Conservation (phyloP, 2,113 vertebrate genomes). For the Platanista minor region DNA sequence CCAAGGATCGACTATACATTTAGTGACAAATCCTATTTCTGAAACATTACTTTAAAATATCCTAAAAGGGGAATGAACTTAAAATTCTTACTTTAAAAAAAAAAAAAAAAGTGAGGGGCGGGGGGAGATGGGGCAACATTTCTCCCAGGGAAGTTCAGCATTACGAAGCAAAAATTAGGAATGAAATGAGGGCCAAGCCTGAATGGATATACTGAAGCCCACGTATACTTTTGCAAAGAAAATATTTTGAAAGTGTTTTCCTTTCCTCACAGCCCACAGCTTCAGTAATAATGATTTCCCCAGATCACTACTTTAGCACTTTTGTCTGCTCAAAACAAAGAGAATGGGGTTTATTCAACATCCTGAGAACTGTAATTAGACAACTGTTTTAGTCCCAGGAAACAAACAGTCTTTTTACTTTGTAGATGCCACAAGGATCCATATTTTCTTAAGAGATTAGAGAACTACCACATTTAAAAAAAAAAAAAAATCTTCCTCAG, state of each 20-base stretch:
- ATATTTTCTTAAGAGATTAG: neutral
- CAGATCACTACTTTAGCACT: neutral
- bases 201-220: neutral
- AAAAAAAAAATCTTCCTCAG: neutral
- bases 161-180: neutral
- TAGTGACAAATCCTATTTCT: neutral
- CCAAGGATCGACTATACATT: neutral
- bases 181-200: neutral
- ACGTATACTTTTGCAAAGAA: neutral
- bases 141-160: neutral
- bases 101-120: fast-evolving
- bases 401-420: neutral
- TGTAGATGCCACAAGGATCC: neutral
- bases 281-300: neutral
- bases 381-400: neutral
- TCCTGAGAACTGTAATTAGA: neutral
- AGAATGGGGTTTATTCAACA: neutral
- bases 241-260: neutral
- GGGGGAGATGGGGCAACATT: neutral
- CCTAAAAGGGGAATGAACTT: neutral
- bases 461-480: neutral
- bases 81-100: neutral
- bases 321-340: neutral
- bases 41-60: conserved; percentile 1
- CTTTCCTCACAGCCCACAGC: neutral